A percentile compares a stretch with the other conserved stretches of the same genome.
phyloP scores from a whole-genome alignment of 2,113 vertebrate species.

The Sebastes schlegelii region DNA sequence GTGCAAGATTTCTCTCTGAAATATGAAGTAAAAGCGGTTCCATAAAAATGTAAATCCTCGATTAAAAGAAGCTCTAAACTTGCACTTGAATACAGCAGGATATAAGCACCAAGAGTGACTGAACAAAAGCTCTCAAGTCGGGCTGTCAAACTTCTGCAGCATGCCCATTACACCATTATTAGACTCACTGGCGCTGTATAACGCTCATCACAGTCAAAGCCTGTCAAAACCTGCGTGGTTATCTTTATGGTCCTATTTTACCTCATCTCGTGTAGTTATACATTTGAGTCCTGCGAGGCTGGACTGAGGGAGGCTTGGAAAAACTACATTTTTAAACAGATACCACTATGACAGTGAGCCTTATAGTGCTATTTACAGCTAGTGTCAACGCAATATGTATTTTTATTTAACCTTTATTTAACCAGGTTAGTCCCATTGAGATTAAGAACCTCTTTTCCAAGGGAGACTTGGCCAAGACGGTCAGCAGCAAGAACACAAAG shows the following conservation, averaged over 20 bases:
- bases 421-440: no score
- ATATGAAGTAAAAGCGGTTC: neutral
- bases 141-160: slow-evolving; percentile 33
- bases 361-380: no score
- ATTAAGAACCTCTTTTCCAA: no score
- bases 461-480: no score
- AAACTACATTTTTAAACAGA: no score
- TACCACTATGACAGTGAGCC: no score
- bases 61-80: neutral
- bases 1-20: neutral
- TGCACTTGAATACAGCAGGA: neutral
- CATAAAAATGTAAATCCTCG: neutral
- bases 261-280: no score
- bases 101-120: neutral
- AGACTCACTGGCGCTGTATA: neutral
- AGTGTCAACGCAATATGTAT: no score
- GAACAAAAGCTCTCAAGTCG: slow-evolving; percentile 7
- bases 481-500: no score
- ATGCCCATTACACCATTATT: neutral
- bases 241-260: slow-evolving; percentile 14
- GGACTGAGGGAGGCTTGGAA: no score
- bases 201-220: neutral
- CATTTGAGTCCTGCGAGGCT: no score
- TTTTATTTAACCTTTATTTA: no score
- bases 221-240: neutral